Percentiles rank a stretch among this genome's conserved stretches.
Conservation (phyloP, 2,113 vertebrate genomes). For the Microtus montanus region DNA sequence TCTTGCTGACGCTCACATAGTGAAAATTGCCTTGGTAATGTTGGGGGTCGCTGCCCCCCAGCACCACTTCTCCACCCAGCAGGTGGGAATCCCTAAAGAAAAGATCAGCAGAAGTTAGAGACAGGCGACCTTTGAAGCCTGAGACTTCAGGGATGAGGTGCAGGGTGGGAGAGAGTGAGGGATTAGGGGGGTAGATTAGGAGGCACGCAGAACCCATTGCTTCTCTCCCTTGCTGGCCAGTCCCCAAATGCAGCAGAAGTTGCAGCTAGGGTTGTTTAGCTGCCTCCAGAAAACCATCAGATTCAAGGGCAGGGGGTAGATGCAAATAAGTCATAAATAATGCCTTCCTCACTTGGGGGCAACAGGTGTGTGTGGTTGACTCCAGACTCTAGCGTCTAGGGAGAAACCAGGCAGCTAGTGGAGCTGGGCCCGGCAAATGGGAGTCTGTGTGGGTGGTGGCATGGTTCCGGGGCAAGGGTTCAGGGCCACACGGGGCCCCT, state of each 20-base stretch:
- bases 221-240: background rate
- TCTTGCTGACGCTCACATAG: constrained; percentile 89
- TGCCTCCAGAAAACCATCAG: background rate
- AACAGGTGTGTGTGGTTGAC: background rate
- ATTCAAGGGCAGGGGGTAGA: background rate
- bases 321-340: background rate
- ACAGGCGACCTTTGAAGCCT: rapidly evolving
- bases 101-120: constrained; percentile 55
- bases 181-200: background rate
- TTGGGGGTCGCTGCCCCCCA: constrained; percentile 94
- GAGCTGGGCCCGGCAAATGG: background rate
- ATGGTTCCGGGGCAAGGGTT: constrained; percentile 1
- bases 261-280: background rate
- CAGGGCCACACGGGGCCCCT: background rate
- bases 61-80: constrained; percentile 93
- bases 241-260: background rate
- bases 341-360: background rate
- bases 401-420: background rate
- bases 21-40: constrained; percentile 94
- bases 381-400: background rate
- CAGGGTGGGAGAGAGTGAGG: background rate
- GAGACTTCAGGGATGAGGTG: too few relatives aligned
- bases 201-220: rapidly evolving
- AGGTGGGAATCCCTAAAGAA: constrained; percentile 87
- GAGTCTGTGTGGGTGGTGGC: rapidly evolving